phyloP scores from a whole-genome alignment of 30 jellyfish, hydroid and myxozoan species.

The Aurelia aurita region DNA sequence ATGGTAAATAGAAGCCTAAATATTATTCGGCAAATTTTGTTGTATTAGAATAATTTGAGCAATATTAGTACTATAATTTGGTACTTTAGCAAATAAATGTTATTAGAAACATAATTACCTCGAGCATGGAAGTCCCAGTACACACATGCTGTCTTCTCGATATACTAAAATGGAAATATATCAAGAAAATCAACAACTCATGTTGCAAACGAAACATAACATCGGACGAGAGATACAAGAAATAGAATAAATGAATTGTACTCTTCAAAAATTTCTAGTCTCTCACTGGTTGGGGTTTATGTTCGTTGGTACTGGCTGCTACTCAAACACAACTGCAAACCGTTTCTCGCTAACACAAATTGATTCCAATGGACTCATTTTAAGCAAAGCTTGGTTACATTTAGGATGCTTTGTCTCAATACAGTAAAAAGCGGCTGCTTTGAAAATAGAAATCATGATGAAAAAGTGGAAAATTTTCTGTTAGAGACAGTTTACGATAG shows the following conservation, averaged over 20 bases:
- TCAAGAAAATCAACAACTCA: background rate
- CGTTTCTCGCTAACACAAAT: no score
- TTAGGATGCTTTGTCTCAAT: no score
- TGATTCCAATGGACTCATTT: no score
- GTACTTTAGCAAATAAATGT: background rate
- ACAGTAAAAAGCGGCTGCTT: no score
- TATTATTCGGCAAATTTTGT: no score
- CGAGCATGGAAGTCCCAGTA: conserved; percentile 91
- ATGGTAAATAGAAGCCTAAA: no score
- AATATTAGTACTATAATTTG: background rate
- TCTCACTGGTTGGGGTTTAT: background rate
- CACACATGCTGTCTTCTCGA: conserved; percentile 86
- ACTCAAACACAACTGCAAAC: no score
- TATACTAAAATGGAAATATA: conserved; percentile 6
- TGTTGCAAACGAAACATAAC: background rate
- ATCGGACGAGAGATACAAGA: background rate
- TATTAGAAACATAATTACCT: conserved; percentile 17
- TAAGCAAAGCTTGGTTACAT: no score
- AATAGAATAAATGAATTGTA: background rate
- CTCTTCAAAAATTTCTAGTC: background rate
- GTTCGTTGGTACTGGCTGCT: no score
- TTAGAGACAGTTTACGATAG: no score
- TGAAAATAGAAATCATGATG: no score
- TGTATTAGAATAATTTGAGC: background rate
- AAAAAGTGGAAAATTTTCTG: no score